phyloP scores from a whole-genome alignment of 2,113 vertebrate species.

The Neomonachus schauinslandi region DNA sequence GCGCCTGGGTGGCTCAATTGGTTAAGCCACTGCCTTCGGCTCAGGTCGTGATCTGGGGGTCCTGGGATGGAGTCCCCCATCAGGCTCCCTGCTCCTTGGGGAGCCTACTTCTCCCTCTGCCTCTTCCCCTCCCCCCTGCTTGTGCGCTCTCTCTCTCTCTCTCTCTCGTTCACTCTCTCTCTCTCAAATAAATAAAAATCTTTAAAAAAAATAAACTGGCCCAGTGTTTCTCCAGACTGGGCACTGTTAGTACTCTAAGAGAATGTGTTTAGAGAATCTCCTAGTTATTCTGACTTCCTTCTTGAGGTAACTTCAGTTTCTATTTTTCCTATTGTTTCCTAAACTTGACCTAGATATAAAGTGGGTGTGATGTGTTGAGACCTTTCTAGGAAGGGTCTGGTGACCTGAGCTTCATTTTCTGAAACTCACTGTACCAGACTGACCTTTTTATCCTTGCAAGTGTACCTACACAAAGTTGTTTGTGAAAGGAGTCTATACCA shows the following conservation, averaged over 20 bases:
- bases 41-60: not conserved
- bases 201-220: not conserved
- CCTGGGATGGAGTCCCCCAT: not conserved
- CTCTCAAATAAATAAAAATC: not conserved
- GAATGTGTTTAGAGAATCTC: not conserved
- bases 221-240: not conserved
- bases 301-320: slow-evolving; percentile 29
- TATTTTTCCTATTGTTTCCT: not conserved
- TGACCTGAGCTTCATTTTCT: slow-evolving; percentile 28
- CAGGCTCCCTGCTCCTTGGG: not conserved
- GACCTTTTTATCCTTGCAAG: not conserved
- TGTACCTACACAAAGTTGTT: not conserved
- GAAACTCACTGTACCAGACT: slow-evolving; percentile 3
- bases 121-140: no score
- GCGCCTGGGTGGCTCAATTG: not conserved
- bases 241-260: not conserved
- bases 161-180: not conserved
- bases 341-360: not conserved
- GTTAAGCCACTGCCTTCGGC: not conserved
- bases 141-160: not conserved
- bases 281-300: not conserved
- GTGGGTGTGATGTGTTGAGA: not conserved
- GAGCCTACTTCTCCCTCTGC: not conserved
- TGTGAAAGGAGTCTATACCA: not conserved
- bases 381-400: slow-evolving; percentile 15